These are phyloP conservation scores for Tachina lurida DNA, from an alignment of 2,888 invertebrate genomes.

Conservation along the genomic window DNA sequence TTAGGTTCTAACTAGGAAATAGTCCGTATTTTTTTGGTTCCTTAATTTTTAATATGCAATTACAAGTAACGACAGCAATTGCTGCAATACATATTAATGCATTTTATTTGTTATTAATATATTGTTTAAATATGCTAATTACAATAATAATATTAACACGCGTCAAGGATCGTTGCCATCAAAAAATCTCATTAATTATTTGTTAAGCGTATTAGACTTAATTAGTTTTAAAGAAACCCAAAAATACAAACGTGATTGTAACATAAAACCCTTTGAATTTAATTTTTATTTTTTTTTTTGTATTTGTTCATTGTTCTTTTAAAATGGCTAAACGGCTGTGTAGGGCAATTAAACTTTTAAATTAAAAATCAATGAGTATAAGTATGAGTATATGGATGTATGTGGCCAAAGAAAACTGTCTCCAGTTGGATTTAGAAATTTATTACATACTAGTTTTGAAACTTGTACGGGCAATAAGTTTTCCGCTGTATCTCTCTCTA, in stretches of 20 bases:
- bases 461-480: conserved; percentile 22
- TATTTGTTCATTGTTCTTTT: neutral
- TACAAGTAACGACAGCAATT: neutral
- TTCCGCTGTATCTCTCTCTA: conserved; percentile 28
- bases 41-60: neutral
- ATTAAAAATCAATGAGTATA: conserved; percentile 50
- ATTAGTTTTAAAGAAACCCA: conserved; percentile 58
- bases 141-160: conserved; percentile 54
- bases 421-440: conserved; percentile 40
- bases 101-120: conserved; percentile 41
- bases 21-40: neutral
- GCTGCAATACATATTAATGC: neutral
- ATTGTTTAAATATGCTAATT: conserved; percentile 60
- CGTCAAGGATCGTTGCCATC: conserved; percentile 46
- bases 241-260: conserved; percentile 60
- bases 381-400: neutral
- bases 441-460: conserved; percentile 12
- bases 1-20: too few relatives aligned
- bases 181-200: conserved; percentile 42
- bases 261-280: conserved; percentile 57
- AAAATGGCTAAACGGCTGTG: neutral
- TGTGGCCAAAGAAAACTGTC: conserved; percentile 58
- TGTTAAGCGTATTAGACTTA: conserved; percentile 60
- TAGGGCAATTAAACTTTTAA: conserved; percentile 53
- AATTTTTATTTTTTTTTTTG: too few relatives aligned